phyloP scores from a whole-genome alignment of 2,113 vertebrate species.

The Hippocampus zosterae region DNA sequence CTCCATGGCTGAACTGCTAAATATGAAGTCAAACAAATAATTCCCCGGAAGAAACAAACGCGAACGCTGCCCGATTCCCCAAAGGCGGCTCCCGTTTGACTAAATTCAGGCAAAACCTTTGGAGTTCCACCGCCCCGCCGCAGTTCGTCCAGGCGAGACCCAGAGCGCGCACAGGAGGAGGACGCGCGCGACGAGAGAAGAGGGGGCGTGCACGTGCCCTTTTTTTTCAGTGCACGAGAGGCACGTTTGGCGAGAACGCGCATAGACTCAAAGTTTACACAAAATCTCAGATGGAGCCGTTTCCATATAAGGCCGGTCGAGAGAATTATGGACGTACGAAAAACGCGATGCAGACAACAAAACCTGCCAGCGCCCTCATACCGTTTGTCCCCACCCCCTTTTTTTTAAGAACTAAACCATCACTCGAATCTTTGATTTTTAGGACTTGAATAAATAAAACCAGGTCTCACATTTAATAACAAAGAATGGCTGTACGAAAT shows the following conservation, averaged over 20 bases:
- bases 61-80: conserved; percentile 19
- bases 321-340: not conserved
- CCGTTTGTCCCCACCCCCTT: not conserved
- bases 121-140: conserved; percentile 35
- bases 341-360: not conserved
- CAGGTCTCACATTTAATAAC: not conserved
- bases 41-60: not conserved
- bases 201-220: conserved; percentile 33
- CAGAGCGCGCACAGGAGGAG: conserved; percentile 57
- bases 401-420: not conserved
- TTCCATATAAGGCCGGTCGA: conserved; percentile 49
- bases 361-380: not conserved
- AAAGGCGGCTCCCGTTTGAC: conserved; percentile 13
- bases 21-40: not conserved
- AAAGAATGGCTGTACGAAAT: too few species aligned
- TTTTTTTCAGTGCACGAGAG: not conserved
- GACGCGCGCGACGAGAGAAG: conserved; percentile 33
- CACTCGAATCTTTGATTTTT: not conserved
- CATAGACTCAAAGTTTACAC: conserved; percentile 25
- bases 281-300: conserved; percentile 17
- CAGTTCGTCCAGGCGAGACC: conserved; percentile 45
- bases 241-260: conserved; percentile 19
- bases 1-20: conserved; percentile 51
- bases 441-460: not conserved
- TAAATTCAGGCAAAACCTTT: conserved; percentile 34